Evolutionary conservation across 1,140 invertebrate genomes (phyloP).

Genomic region (Oscheius sp.): DNA sequence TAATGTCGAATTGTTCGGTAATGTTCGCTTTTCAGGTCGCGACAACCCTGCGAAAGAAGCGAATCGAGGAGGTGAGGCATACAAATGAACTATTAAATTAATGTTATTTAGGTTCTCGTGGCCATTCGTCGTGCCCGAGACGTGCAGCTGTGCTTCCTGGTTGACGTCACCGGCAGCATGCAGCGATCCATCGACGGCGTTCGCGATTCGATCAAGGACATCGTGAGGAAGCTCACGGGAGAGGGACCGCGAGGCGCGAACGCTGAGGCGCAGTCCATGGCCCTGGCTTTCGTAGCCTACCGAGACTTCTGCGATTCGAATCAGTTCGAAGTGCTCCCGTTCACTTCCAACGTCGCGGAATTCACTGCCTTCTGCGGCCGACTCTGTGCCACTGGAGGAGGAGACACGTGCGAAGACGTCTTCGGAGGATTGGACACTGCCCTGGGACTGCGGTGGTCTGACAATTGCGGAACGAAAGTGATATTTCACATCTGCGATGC

Average conservation of each 20-base stretch:
- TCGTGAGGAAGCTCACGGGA: constrained; percentile 1
- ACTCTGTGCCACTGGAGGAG: background rate
- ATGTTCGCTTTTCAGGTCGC: background rate
- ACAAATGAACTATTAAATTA: background rate
- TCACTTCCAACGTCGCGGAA: background rate
- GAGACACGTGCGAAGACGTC: constrained; percentile 10
- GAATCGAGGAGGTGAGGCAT: constrained; percentile 7
- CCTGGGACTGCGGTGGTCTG: constrained; percentile 6
- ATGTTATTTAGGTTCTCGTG: background rate
- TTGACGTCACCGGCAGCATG: constrained; percentile 13
- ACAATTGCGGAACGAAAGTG: constrained; percentile 1
- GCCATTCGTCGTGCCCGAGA: background rate
- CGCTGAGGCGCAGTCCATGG: background rate
- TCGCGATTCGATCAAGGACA: background rate
- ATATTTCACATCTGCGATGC: constrained; percentile 17
- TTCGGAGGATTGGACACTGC: constrained; percentile 19
- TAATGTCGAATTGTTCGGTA: too few species aligned
- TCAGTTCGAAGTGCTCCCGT: constrained; percentile 9
- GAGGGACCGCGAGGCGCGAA: background rate
- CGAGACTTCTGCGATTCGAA: background rate
- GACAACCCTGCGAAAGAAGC: background rate
- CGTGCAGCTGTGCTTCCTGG: constrained; percentile 7
- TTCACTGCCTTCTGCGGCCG: background rate
- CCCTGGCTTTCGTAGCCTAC: constrained; percentile 8
- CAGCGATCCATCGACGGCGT: background rate